These are phyloP conservation scores for Toxotes chatareus DNA, from an alignment of 2,113 vertebrate genomes.

Conservation along the genomic window DNA sequence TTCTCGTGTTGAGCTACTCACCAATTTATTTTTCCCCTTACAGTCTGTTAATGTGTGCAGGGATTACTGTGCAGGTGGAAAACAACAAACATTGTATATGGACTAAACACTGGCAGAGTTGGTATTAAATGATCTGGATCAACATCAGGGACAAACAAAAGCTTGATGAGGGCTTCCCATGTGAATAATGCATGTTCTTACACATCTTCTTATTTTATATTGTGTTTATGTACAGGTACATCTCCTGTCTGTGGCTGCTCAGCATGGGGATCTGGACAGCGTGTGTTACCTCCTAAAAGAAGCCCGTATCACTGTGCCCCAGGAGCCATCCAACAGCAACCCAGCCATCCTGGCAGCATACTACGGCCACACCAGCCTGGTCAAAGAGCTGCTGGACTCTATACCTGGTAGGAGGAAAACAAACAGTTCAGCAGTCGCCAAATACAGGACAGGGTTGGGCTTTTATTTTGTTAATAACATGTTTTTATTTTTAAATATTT, in stretches of 20 bases:
- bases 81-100: too few species aligned
- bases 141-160: neutral
- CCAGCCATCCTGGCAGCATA: slow-evolving; percentile 90
- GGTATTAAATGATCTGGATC: neutral
- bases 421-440: neutral
- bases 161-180: neutral
- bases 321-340: slow-evolving; percentile 87
- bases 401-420: slow-evolving; percentile 82
- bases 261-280: slow-evolving; percentile 87
- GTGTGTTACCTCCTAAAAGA: slow-evolving; percentile 90
- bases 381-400: slow-evolving; percentile 90
- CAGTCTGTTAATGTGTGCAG: too few species aligned
- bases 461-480: neutral
- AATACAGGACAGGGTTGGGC: neutral
- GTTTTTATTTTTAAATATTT: neutral
- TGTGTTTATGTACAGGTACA: slow-evolving; percentile 43
- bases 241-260: slow-evolving; percentile 86
- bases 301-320: slow-evolving; percentile 80
- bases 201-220: neutral
- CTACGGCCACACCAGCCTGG: slow-evolving; percentile 86
- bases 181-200: neutral
- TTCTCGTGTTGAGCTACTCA: neutral
- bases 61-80: neutral
- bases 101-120: neutral
- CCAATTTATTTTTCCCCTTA: neutral